Evolutionary conservation across 2,797 vertebrate genomes (phyloP).

Genomic region (Coendou prehensilis): DNA sequence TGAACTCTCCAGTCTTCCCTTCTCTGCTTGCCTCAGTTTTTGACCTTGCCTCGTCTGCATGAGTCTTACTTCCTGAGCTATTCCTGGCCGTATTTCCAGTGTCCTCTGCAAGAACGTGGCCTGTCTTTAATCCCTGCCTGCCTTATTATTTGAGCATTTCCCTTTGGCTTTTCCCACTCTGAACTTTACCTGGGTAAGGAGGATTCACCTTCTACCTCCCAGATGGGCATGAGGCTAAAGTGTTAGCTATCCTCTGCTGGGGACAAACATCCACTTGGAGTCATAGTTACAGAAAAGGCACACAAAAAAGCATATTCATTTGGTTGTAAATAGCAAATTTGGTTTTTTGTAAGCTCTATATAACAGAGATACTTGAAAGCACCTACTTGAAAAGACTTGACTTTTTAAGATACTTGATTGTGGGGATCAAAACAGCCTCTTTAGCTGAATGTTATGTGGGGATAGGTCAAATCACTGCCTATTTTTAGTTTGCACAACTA

Average conservation of each 20-base stretch:
- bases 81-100: not conserved
- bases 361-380: conserved; percentile 67
- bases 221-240: not conserved
- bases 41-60: not conserved
- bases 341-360: not conserved
- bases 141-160: not conserved
- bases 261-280: not conserved
- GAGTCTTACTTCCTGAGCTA: not conserved
- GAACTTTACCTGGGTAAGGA: not conserved
- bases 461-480: conserved; percentile 70
- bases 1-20: not conserved
- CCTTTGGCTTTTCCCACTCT: not conserved
- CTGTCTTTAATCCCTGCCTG: not conserved
- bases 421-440: conserved; percentile 81
- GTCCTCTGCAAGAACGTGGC: not conserved
- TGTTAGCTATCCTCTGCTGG: not conserved
- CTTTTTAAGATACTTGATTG: conserved; percentile 86
- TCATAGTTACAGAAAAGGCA: conserved; percentile 2
- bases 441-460: conserved; percentile 59
- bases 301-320: not conserved
- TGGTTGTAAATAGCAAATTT: conserved; percentile 57
- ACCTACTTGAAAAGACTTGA: conserved; percentile 78
- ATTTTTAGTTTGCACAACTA: conserved; percentile 83
- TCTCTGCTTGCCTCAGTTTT: not conserved
- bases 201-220: not conserved